These are phyloP conservation scores for Chroicocephalus ridibundus DNA, from an alignment of 2,113 vertebrate species.

Conservation along the genomic window DNA sequence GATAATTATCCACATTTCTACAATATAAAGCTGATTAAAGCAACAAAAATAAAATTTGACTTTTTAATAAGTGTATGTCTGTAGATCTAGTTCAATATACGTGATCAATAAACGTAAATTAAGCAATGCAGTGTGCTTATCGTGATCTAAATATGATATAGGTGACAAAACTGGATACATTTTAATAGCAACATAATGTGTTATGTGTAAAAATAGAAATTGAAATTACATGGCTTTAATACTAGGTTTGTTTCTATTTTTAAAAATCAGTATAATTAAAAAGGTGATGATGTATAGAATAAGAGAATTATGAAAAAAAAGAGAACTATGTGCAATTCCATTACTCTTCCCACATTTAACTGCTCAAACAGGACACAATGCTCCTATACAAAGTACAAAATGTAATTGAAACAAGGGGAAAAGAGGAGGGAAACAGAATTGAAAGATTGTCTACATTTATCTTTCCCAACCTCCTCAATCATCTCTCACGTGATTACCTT, in stretches of 20 bases:
- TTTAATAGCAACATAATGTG: background rate
- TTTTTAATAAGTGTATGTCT: background rate
- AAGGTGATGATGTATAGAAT: background rate
- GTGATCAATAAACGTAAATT: background rate
- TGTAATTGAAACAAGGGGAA: background rate
- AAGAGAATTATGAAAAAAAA: background rate
- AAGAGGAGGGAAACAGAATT: background rate
- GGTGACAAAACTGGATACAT: background rate
- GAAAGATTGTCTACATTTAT: background rate
- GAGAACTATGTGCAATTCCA: background rate
- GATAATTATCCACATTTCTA: background rate
- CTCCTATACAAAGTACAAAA: background rate
- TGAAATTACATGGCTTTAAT: background rate
- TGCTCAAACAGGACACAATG: background rate
- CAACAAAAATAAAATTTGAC: background rate
- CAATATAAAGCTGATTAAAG: background rate
- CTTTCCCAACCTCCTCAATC: background rate
- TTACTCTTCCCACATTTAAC: background rate
- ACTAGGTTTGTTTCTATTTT: background rate
- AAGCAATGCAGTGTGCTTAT: background rate
- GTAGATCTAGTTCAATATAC: background rate
- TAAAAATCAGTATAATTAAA: background rate
- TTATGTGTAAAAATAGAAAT: background rate
- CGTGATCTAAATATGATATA: background rate
- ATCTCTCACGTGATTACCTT: background rate